Evolutionary conservation across 1,140 invertebrate genomes (phyloP).

Genomic region (Reticulitermes speratus): DNA sequence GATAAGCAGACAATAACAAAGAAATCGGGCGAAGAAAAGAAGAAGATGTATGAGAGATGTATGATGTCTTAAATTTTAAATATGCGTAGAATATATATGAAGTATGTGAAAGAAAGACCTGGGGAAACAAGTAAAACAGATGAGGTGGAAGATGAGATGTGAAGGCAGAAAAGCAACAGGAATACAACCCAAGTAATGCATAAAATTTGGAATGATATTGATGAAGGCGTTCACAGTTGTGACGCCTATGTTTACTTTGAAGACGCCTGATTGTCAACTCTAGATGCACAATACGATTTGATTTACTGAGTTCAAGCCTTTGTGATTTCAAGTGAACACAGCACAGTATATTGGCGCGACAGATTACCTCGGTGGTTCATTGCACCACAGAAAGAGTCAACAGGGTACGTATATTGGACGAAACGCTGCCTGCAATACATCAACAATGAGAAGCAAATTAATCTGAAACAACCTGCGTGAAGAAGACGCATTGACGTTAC

Average conservation of each 20-base stretch:
- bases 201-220: not conserved
- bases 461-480: too few relatives aligned
- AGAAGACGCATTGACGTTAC: too few relatives aligned
- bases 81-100: not conserved
- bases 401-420: too few relatives aligned
- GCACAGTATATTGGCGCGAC: not conserved
- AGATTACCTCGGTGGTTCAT: not conserved
- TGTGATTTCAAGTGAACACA: not conserved
- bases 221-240: not conserved
- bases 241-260: not conserved
- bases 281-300: not conserved
- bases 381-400: not conserved
- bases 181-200: not conserved
- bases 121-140: not conserved
- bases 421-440: too few relatives aligned
- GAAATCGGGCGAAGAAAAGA: not conserved
- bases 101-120: not conserved
- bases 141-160: not conserved
- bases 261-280: not conserved
- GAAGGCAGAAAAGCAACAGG: conserved; percentile 1
- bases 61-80: not conserved
- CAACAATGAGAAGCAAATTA: too few relatives aligned
- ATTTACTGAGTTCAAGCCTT: not conserved
- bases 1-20: not conserved
- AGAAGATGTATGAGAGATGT: not conserved